Evolutionary conservation across 2,888 invertebrate species (phyloP), one percentile per base, ranked within the genome.

Genomic region (Ochropleura plecta): DNA sequence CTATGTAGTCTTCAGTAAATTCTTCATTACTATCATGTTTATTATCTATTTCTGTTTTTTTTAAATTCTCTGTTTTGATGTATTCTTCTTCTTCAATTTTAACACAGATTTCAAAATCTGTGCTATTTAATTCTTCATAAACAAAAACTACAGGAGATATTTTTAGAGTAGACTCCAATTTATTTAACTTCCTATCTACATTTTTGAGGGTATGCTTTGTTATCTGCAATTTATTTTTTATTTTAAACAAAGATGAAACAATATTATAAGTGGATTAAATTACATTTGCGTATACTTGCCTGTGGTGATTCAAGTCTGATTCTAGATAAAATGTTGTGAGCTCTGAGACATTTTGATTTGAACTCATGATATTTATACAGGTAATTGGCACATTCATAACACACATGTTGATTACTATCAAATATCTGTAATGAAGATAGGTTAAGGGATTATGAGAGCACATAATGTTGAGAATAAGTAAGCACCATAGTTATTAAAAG

Each of bases 361-460:
- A 91, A 91, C n/a, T 85, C 74, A 66, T 86, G 84, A 85, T 84
- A 89, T 55, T 90, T 91, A 0, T 69, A 44, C 1, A 91, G 70
- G n/a, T 88, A 69, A 16, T 83, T 84, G 7, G 85, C 84, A 84
- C 91, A 91, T 73, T 87, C 86, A 77, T 81, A 90, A 78, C 90
- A 91, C 18, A 91, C 76, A 71, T 81, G 63, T 66, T 86, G 81
- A 69, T 81, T 78, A 12, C 55, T 65, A 59, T 80, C 73, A 44
- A 76, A 67, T 57, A 78, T 70, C 55, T 79, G 70, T 49, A 77
- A 55, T 6, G 49, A 20, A 51, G 5, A 51, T 14, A 46, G 1
- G 7, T n/a, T 12, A 42, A 12, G 3, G 44, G 44, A 44, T 6
- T 30, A 51, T 44, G 7, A 7, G 30, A 30, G 30, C 14, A 16